These are phyloP conservation scores for Actinia tenebrosa DNA, from an alignment of 64 coral and sea anemone species.

Conservation along the genomic window DNA sequence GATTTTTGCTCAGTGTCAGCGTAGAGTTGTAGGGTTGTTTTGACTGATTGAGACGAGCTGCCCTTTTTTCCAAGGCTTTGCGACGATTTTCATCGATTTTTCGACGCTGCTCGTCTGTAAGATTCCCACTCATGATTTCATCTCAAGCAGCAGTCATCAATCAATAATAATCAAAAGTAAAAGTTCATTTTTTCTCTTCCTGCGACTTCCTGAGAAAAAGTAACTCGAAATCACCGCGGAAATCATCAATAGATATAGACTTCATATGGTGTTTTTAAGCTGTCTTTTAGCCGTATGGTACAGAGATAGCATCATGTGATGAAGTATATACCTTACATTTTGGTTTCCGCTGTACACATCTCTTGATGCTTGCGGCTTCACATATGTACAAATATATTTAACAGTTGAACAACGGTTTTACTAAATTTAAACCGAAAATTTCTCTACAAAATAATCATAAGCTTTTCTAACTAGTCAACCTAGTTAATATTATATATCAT, in stretches of 20 bases:
- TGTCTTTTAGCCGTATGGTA: background rate
- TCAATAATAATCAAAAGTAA: too few relatives aligned
- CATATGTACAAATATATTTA: background rate
- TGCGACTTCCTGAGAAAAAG: background rate
- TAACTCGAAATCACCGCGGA: background rate
- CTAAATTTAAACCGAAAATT: background rate
- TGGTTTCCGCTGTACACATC: background rate
- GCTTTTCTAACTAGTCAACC: background rate
- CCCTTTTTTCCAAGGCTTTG: conserved; percentile 87
- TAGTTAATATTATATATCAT: background rate
- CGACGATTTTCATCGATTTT: conserved; percentile 94
- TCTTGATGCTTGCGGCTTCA: background rate
- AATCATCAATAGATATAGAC: background rate
- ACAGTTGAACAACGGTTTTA: background rate
- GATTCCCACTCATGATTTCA: conserved; percentile 8
- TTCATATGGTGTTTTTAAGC: background rate
- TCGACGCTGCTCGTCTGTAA: conserved; percentile 75
- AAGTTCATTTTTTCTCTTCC: background rate
- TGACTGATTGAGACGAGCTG: conserved; percentile 5
- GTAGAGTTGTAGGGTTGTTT: background rate
- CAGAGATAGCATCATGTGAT: background rate
- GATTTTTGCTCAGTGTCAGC: background rate
- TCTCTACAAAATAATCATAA: background rate
- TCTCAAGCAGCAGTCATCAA: background rate
- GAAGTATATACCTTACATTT: background rate